phyloP scores from a whole-genome alignment of 2,888 invertebrate genomes.

The Callimorpha dominula region DNA sequence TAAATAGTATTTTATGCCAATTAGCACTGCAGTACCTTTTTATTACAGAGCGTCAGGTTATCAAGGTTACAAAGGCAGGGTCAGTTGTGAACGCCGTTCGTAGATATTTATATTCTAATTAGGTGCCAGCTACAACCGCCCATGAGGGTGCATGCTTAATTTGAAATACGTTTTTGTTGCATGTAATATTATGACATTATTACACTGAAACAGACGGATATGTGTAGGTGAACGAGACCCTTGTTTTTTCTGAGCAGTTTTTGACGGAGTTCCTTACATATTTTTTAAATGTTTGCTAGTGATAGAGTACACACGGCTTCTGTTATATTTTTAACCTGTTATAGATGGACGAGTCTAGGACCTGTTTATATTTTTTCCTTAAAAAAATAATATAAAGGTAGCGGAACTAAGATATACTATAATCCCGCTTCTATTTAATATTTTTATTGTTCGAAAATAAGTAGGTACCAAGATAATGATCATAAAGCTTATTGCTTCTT shows the following conservation, averaged over 20 bases:
- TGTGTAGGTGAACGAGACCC: slow-evolving; percentile 57
- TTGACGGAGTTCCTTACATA: slow-evolving; percentile 25
- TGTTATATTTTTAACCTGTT: slow-evolving; percentile 14
- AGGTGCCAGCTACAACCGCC: slow-evolving; percentile 74
- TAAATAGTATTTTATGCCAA: slow-evolving; percentile 50
- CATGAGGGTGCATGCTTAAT: slow-evolving; percentile 81
- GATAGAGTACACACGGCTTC: slow-evolving; percentile 48
- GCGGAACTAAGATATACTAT: not conserved
- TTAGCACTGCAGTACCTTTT: slow-evolving; percentile 57
- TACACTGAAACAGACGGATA: slow-evolving; percentile 61
- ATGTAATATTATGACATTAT: slow-evolving; percentile 75
- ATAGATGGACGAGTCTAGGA: slow-evolving; percentile 37
- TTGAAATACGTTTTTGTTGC: slow-evolving; percentile 68
- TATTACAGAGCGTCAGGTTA: slow-evolving; percentile 64
- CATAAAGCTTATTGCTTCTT: too few species aligned
- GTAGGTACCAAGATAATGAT: too few species aligned
- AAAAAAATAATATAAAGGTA: not conserved
- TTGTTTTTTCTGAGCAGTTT: slow-evolving; percentile 25
- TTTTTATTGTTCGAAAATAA: too few species aligned
- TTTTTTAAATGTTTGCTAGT: slow-evolving; percentile 34
- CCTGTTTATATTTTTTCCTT: slow-evolving; percentile 15
- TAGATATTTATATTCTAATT: slow-evolving; percentile 83
- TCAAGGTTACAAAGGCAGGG: slow-evolving; percentile 77
- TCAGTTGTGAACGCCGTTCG: slow-evolving; percentile 76
- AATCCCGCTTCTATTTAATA: too few species aligned